phyloP scores from a whole-genome alignment of 2,888 invertebrate species.

The Acholoe squamosa region DNA sequence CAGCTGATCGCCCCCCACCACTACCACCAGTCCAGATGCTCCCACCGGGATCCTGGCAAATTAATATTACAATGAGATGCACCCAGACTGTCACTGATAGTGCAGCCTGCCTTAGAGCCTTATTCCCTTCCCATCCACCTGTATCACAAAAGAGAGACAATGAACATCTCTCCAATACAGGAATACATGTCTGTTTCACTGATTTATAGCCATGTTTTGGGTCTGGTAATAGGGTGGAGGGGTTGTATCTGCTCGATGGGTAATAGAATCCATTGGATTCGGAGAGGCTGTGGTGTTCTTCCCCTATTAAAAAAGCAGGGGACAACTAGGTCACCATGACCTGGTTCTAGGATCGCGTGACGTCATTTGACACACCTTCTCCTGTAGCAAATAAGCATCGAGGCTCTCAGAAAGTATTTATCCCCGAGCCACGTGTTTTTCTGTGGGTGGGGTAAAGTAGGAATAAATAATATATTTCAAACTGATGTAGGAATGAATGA shows the following conservation, averaged over 20 bases:
- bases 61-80: constrained; percentile 15
- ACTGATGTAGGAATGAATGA: not conserved
- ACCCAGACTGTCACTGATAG: not conserved
- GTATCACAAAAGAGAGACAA: not conserved
- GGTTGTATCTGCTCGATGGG: not conserved
- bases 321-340: not conserved
- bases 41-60: not conserved
- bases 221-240: not conserved
- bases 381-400: not conserved
- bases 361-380: constrained; percentile 20
- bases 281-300: not conserved
- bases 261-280: not conserved
- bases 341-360: not conserved
- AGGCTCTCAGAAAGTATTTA: no score
- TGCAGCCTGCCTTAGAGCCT: not conserved
- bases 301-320: no score
- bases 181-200: not conserved
- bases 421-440: not conserved
- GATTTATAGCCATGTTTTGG: not conserved
- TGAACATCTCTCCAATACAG: no score
- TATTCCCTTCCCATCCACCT: not conserved
- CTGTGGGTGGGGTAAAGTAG: not conserved
- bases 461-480: not conserved
- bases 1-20: not conserved
- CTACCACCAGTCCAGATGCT: no score